These are phyloP conservation scores for Eciton burchellii DNA, from an alignment of 1,140 invertebrate species.

Conservation along the genomic window DNA sequence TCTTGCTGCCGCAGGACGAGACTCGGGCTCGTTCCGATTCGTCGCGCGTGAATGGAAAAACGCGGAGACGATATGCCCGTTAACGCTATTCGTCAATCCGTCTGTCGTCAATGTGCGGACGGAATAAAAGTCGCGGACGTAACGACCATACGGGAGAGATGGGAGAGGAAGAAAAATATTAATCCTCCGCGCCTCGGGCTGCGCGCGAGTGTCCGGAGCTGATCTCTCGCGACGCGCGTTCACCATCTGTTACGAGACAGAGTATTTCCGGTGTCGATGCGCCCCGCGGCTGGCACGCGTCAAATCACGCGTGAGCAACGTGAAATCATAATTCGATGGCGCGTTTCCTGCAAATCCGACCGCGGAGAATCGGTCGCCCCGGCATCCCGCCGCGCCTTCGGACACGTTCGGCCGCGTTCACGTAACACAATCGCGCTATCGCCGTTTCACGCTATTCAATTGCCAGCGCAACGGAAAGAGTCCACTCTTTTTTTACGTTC, in stretches of 20 bases:
- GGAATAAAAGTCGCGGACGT: neutral
- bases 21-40: neutral
- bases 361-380: slow-evolving; percentile 17
- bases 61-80: no score
- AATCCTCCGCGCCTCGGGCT: slow-evolving; percentile 24
- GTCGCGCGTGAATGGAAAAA: neutral
- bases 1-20: no score
- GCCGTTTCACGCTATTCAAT: neutral
- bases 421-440: neutral
- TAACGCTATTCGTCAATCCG: neutral
- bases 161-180: slow-evolving; percentile 18
- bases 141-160: neutral
- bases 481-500: neutral
- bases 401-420: no score
- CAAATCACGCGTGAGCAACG: slow-evolving; percentile 72
- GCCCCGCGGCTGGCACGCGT: slow-evolving; percentile 66
- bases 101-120: neutral
- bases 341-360: slow-evolving; percentile 49
- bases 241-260: slow-evolving; percentile 70
- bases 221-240: slow-evolving; percentile 57
- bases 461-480: neutral
- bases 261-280: slow-evolving; percentile 53
- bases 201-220: slow-evolving; percentile 30
- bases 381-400: slow-evolving; percentile 23
- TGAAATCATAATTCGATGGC: slow-evolving; percentile 77